Evolutionary conservation across 2,113 vertebrate genomes (phyloP), one percentile per base, ranked within the genome.

Genomic region (Colinus virginianus): DNA sequence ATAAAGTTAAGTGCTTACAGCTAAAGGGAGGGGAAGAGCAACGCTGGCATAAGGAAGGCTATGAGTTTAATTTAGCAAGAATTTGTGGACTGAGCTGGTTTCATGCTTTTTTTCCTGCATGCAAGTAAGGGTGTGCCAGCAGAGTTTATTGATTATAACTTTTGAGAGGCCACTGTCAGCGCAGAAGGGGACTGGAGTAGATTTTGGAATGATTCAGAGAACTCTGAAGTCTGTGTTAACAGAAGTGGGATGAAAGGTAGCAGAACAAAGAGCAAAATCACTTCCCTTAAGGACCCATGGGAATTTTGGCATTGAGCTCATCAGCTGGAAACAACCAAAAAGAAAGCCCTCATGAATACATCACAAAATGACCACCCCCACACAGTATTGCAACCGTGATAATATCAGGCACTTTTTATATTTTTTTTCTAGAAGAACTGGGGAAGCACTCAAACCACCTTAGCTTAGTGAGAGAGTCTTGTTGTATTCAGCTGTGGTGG

Each of bases 71-170:
- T 84, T 81, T 78, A 62, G 23, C 15, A 64, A 87, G 22, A 87
- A 45, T 76, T 89, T 88, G 34, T 43, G 7, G 5, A 25, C 66
- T 68, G 51, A 72, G 46, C 17, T 71, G 22, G 10, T 56, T 84
- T 90, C 1, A 0, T 87, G 3, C 49, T 72, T 86, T 84, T 38
- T 94, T 86, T 71, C 16, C 68, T 86, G 23, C 18, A 7, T 81
- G 43, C 25, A 61, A 90, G 63, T 55, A 58, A 88, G 79, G 11
- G 15, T 64, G 42, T 84, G 40, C 75, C 84, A 89, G 30, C 49
- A 87, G 59, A 89, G 32, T 84, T 84, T 67, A 58, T 36, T 68
- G 40, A 55, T 95, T 84, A 79, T 70, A 86, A 90, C 88, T 81
- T 61, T 40, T 75, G 38, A 83, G 77, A 91, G 76, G 45, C 22